Conservation (phyloP, 2,113 vertebrate species). For the Manacus vitellinus region DNA sequence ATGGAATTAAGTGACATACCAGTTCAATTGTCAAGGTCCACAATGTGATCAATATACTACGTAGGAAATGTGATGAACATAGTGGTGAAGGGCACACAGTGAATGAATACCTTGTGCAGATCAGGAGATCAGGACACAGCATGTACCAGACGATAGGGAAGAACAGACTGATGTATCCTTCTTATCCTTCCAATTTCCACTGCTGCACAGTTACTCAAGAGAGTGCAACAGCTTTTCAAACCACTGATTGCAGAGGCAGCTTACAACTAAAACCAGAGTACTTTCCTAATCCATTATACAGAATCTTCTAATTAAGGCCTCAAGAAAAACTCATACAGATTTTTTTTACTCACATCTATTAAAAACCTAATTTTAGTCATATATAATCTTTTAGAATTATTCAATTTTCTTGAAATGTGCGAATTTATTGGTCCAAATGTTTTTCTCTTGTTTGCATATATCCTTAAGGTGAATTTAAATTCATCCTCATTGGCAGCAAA, state of each 20-base stretch:
- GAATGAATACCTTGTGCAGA: conserved; percentile 38
- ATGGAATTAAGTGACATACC: background rate
- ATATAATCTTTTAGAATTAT: background rate
- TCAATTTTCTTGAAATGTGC: background rate
- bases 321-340: background rate
- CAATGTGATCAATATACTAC: background rate
- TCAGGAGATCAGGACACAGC: conserved; percentile 42
- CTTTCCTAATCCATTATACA: background rate
- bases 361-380: background rate
- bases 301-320: background rate
- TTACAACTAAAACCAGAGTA: background rate
- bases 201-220: conserved; percentile 16
- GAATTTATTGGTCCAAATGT: background rate
- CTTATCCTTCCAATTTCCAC: conserved; percentile 24
- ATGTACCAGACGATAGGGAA: background rate
- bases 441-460: background rate
- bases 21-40: background rate
- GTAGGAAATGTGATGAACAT: background rate
- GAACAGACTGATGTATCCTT: conserved; percentile 14
- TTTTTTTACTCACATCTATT: background rate
- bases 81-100: conserved; percentile 4
- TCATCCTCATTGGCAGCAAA: background rate
- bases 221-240: background rate
- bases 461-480: background rate
- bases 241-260: background rate